Base-by-base conservation (phyloP, 2,113 vertebrate genomes). In the Siniperca chuatsi region DNA sequence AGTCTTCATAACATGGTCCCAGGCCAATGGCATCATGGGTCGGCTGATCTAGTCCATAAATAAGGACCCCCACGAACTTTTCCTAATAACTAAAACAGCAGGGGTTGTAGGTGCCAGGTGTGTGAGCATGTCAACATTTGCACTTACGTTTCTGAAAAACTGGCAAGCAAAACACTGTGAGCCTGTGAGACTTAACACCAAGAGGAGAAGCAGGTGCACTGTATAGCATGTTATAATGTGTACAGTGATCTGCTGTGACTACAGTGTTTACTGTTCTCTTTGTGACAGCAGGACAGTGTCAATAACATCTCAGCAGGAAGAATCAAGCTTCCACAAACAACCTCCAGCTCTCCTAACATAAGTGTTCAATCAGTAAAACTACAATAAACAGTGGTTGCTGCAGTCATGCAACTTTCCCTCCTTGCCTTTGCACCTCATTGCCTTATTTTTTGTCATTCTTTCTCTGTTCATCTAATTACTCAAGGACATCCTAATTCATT, bases 71-170 rank as follows among this genome's bases (percentile, higher is more conserved):
- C 10, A 11, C 11, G 33, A 77, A 82, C 68, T 85, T 84, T 85
- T 79, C 70, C 82, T 83, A 87, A 91, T 90, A 92, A 74, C 81
- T 62, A 52, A 88, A 80, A 40, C 88, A 81, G 88, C 83, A 68
- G 90, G 82, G 79, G 70, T 20, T 68, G 40, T 48, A 62, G 64
- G 65, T 75, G 75, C 85, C 70, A 55, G 76, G 66, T 46, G 58
- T 78, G 66, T 83, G 58, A 29, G 60, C 21, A 10, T 23, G 76
- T 44, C 40, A 40, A 75, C 52, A 37, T 65, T 65, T 81, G 25
- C 29, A 52, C 50, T 67, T 55, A 35, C 4, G 15, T 61, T 81
- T 80, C 52, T 44, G 10, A 35, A 71, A 74, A 84, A 76, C 15
- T 29, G 55, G 33, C 50, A 62, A 37, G 18, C 13, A 70, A 52